A percentile compares a stretch with the other conserved stretches of the same genome.
Conservation (phyloP, 1,140 invertebrate species). For the Drosophila teissieri region DNA sequence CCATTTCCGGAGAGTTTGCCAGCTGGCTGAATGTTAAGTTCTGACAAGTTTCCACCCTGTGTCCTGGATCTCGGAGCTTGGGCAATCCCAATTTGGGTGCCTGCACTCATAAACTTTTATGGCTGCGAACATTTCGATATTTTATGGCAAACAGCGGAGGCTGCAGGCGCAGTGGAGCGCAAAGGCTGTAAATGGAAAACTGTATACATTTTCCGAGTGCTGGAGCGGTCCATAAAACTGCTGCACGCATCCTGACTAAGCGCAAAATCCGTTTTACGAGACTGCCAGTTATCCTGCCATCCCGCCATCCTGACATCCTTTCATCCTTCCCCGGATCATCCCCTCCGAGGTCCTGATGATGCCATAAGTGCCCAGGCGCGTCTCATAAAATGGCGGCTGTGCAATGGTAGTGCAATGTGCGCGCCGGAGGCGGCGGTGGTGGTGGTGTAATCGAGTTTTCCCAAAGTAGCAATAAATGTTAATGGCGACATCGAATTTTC, state of each 20-base stretch:
- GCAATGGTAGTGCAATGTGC: constrained; percentile 45
- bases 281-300: constrained; percentile 37
- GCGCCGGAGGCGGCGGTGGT: background rate
- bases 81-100: constrained; percentile 59
- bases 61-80: constrained; percentile 21
- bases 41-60: constrained; percentile 52
- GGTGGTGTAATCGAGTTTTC: constrained; percentile 74
- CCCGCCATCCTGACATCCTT: constrained; percentile 10
- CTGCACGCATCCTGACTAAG: constrained; percentile 69
- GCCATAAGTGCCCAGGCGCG: constrained; percentile 78
- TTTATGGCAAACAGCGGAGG: constrained; percentile 63
- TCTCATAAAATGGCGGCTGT: constrained; percentile 71
- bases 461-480: constrained; percentile 83
- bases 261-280: constrained; percentile 75
- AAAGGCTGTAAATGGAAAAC: constrained; percentile 76
- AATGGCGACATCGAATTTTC: constrained; percentile 82
- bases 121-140: constrained; percentile 63
- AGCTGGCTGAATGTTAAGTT: constrained; percentile 14
- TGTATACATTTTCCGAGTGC: constrained; percentile 74
- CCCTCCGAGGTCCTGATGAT: constrained; percentile 57
- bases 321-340: constrained; percentile 8
- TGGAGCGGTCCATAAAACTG: constrained; percentile 54
- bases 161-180: constrained; percentile 57
- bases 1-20: constrained; percentile 44
- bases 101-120: constrained; percentile 70